Evolutionary conservation across 64 coral and sea anemone genomes (phyloP).

Genomic region (Stichodactyla mertensii): DNA sequence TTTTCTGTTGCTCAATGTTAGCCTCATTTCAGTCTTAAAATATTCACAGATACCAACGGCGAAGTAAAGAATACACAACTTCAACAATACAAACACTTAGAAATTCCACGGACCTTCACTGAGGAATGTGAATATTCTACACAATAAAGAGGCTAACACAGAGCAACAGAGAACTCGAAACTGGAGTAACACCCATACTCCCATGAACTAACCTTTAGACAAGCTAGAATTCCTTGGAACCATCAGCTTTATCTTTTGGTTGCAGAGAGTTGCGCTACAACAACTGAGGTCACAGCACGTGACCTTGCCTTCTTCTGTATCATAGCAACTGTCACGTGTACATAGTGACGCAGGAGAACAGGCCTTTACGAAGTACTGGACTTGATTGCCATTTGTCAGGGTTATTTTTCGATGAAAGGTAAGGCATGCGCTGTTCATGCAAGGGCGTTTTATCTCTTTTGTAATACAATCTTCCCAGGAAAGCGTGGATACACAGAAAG

Average conservation of each 20-base stretch:
- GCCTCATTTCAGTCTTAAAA: too few species aligned
- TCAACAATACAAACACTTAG: too few species aligned
- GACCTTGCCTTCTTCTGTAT: background rate
- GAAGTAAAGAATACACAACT: too few species aligned
- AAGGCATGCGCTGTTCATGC: background rate
- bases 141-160: too few species aligned
- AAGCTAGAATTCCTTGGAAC: background rate
- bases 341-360: background rate
- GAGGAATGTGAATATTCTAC: too few species aligned
- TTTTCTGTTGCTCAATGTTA: too few species aligned
- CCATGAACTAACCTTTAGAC: background rate
- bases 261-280: background rate
- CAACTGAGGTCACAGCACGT: background rate
- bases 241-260: background rate
- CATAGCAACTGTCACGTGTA: background rate
- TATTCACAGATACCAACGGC: too few species aligned
- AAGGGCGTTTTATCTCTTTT: background rate
- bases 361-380: background rate
- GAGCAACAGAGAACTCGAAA: too few species aligned
- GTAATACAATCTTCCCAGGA: background rate
- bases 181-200: too few species aligned
- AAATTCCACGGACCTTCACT: too few species aligned
- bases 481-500: background rate
- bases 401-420: background rate
- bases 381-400: background rate